Evolutionary conservation across 2,888 invertebrate genomes (phyloP), one percentile per base, ranked within the genome.

Genomic region (Spisula subtruncata): DNA sequence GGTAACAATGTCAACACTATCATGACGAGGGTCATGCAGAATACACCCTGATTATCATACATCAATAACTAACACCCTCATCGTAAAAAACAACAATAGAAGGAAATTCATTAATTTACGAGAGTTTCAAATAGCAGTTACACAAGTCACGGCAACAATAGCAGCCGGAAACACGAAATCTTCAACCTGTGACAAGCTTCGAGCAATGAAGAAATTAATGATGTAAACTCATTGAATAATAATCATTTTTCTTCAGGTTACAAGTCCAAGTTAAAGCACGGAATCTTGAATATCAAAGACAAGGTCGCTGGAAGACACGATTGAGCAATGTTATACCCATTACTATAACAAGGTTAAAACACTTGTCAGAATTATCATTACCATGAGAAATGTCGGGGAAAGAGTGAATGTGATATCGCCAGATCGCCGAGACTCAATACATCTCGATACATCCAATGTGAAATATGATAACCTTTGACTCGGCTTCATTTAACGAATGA

Each of bases 51-150:
- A 75, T 75, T 18, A 35, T 32, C 32, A 75, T 35, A 32, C 29
- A 35, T 35, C 29, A 75, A 75, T 75, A 32, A 75, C n/a, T 75
- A 16, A 75, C 18, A 32, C 75, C 75, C 75, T 35, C 32, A 35
- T 75, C 32, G 75, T 75, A 75, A 35, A 75, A 32, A n/a, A 75
- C 32, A 18, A 75, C 75, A 75, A 75, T 25, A 75, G 75, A 75
- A 32, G 14, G 75, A 75, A 75, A 75, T 18, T 75, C 75, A 75
- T 75, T 75, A 75, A 35, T 75, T 75, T 75, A 32, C 32, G 35
- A 32, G 6, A 75, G 75, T 75, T 75, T 75, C 35, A 32, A 16
- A 35, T 35, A 32, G 4, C 35, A 35, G 75, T 75, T 75, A 75
- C 75, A 75, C 75, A 75, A 35, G 75, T 14, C 35, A 35, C 0